phyloP scores from a whole-genome alignment of 2,888 invertebrate genomes.

The Drosophila meridiana region DNA sequence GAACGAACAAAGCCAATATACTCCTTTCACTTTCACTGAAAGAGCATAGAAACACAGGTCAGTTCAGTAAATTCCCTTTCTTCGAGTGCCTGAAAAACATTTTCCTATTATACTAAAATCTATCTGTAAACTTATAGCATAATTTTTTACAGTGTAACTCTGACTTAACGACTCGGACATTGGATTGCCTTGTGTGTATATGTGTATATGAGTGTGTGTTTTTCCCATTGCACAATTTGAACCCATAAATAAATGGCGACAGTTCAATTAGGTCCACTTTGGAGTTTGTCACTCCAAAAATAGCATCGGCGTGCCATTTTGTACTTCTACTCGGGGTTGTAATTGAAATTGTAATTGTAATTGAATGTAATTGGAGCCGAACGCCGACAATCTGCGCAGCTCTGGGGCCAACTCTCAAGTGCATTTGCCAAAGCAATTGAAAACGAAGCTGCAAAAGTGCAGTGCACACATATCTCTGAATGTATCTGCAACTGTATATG shows the following conservation, averaged over 20 bases:
- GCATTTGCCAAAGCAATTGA: constrained; percentile 51
- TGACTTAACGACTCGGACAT: background rate
- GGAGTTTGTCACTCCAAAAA: constrained; percentile 62
- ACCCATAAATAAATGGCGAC: constrained; percentile 54
- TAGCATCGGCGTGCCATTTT: constrained; percentile 43
- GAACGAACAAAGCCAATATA: background rate
- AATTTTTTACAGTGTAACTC: constrained; percentile 3
- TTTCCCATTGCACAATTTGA: constrained; percentile 8
- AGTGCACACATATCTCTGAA: constrained; percentile 22
- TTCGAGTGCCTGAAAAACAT: background rate
- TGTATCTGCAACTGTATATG: background rate
- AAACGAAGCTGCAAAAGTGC: constrained; percentile 73
- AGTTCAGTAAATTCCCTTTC: background rate
- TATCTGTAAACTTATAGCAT: background rate
- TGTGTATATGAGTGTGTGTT: background rate
- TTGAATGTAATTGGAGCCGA: constrained; percentile 69
- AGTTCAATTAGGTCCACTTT: constrained; percentile 56
- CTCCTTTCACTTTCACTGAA: background rate
- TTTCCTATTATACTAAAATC: background rate
- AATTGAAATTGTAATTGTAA: constrained; percentile 40
- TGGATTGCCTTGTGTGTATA: background rate
- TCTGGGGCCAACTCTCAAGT: constrained; percentile 53
- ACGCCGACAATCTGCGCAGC: constrained; percentile 19
- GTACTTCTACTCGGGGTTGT: background rate
- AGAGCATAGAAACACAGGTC: background rate